Conservation (phyloP, 2,888 invertebrate genomes). For the Spilarctia lutea region DNA sequence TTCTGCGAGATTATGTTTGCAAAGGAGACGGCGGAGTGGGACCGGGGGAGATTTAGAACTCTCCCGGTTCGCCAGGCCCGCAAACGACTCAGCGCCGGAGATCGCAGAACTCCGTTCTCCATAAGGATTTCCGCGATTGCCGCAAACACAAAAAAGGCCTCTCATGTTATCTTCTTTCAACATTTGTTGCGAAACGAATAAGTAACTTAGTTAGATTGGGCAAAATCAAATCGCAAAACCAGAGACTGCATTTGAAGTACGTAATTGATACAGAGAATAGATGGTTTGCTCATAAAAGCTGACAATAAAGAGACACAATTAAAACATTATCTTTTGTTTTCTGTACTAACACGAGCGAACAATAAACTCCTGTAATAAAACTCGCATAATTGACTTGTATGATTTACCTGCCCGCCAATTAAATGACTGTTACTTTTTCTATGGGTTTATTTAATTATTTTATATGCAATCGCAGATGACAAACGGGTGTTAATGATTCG, state of each 20-base stretch:
- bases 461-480: neutral
- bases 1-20: no score
- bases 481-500: conserved; percentile 9
- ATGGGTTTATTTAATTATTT: neutral
- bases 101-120: no score
- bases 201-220: neutral
- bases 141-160: no score
- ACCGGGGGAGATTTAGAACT: no score
- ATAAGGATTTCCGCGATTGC: no score
- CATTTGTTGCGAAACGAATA: neutral
- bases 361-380: conserved; percentile 33
- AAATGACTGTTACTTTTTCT: neutral
- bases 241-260: neutral
- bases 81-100: no score
- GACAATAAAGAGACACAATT: conserved; percentile 4
- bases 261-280: neutral
- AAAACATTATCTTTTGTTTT: conserved; percentile 18
- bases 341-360: conserved; percentile 22
- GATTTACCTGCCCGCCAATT: neutral
- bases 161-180: no score
- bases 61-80: no score
- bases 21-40: no score
- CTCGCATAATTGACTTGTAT: conserved; percentile 12
- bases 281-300: neutral
- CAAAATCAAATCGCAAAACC: no score